Conservation (phyloP, 2,113 vertebrate genomes). For the Neolamprologus caudopunctatus region DNA sequence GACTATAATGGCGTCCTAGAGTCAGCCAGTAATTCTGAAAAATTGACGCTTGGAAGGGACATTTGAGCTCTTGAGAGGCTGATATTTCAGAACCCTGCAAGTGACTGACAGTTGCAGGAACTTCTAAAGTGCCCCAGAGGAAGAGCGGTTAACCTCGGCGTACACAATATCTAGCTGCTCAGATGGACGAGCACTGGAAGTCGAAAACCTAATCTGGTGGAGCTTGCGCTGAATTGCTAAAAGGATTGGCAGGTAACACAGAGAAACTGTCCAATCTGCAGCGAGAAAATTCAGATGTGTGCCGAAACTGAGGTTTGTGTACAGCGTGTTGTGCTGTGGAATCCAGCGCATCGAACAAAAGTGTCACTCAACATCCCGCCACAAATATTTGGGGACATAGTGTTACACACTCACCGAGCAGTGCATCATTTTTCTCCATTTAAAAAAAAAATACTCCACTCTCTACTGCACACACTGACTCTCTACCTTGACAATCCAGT, state of each 20-base stretch:
- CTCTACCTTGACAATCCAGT: neutral
- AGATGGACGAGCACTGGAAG: neutral
- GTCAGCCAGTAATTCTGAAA: neutral
- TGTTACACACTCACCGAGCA: neutral
- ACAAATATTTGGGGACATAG: neutral
- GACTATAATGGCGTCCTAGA: neutral
- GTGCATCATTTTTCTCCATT: neutral
- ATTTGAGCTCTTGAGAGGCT: neutral
- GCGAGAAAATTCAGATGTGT: neutral
- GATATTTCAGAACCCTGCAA: neutral
- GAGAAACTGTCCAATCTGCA: neutral
- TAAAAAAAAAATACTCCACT: neutral
- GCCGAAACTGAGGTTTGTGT: neutral
- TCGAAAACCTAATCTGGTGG: neutral
- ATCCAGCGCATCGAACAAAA: neutral
- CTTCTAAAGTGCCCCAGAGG: neutral
- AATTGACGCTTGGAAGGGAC: neutral
- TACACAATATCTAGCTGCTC: neutral
- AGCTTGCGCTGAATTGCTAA: neutral
- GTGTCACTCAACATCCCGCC: neutral
- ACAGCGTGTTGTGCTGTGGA: neutral
- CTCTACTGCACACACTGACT: neutral
- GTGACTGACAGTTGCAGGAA: neutral
- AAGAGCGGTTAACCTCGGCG: neutral
- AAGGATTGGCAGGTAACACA: neutral